These are phyloP conservation scores for Drosophila nikananu DNA, from an alignment of 1,140 invertebrate genomes.

Conservation along the genomic window DNA sequence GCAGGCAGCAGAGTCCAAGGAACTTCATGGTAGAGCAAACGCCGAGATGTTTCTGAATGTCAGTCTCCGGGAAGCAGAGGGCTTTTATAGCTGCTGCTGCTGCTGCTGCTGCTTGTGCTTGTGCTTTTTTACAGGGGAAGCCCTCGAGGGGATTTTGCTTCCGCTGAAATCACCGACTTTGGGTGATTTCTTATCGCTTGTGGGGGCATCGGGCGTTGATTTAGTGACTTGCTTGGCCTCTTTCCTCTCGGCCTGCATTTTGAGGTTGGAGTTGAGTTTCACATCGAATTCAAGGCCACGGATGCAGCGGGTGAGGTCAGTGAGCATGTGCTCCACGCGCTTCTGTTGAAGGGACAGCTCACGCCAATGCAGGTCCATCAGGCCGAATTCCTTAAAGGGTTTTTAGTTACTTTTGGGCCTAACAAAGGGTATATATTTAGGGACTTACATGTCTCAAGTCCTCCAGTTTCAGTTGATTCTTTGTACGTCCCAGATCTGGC, in stretches of 20 bases:
- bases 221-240: background rate
- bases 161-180: conserved; percentile 43
- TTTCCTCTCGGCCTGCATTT: background rate
- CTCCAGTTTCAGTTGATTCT: conserved; percentile 39
- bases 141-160: conserved; percentile 39
- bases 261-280: conserved; percentile 1
- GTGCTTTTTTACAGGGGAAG: conserved; percentile 9
- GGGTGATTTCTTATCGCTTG: conserved; percentile 33
- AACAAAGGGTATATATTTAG: background rate
- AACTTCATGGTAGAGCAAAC: conserved; percentile 50
- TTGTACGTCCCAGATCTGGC: conserved; percentile 13
- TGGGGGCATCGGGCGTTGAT: background rate
- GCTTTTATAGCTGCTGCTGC: conserved; percentile 42
- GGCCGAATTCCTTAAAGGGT: conserved; percentile 35
- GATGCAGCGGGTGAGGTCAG: conserved; percentile 59
- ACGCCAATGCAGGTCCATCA: conserved; percentile 1
- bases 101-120: background rate
- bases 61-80: background rate
- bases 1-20: conserved; percentile 37
- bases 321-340: conserved; percentile 39
- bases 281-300: conserved; percentile 59
- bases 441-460: conserved; percentile 44
- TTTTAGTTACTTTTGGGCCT: background rate
- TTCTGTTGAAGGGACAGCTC: conserved; percentile 31
- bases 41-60: conserved; percentile 13